Base-by-base conservation (phyloP, 2,113 vertebrate genomes). In the Percina caprodes region DNA sequence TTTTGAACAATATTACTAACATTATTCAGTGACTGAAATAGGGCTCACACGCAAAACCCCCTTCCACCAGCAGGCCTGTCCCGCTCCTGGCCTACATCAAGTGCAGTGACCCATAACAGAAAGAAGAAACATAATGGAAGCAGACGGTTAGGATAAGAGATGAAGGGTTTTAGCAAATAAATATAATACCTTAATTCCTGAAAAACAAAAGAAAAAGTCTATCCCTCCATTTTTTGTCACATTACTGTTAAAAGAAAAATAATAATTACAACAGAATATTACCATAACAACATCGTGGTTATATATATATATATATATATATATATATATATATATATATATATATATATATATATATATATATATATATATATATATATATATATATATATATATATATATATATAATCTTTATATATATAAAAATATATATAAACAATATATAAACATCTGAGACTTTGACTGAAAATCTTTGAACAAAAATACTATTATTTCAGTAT, bases 81-180 rank as follows among this genome's bases (percentile, higher is more conserved):
- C 60, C 1, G 4, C 58, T 48, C 15, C 62, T 48, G 63, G 39
- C 54, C 80, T 76, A 80, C 51, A 77, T 82, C 72, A 13, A 75
- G 66, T 33, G 69, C 72, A 71, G 59, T 68, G 66, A 70, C 58
- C 69, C 60, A 42, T 11, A 11, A 42, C 1, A 26, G 15, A 42
- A 42, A 42, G 49, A 60, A 48, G 58, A 83, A 69, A 77, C 62
- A 65, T 49, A 68, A 73, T 83, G 62, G 54, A n/a, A 80, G 77
- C 77, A 84, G 80, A 85, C 39, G 61, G 76, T 56, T 63, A 7
- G 69, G 48, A 55, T 16, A 30, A 13, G 62, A 59, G 70, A 75
- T 49, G 68, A 65, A 46, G 69, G 77, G 78, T 74, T 82, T 80
- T 74, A 46, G n/a, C 19, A 76, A 79, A 77, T 84, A 89, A 91